Evolutionary conservation across 2,797 vertebrate genomes (phyloP).

Genomic region (Premnoplex brunnescens): DNA sequence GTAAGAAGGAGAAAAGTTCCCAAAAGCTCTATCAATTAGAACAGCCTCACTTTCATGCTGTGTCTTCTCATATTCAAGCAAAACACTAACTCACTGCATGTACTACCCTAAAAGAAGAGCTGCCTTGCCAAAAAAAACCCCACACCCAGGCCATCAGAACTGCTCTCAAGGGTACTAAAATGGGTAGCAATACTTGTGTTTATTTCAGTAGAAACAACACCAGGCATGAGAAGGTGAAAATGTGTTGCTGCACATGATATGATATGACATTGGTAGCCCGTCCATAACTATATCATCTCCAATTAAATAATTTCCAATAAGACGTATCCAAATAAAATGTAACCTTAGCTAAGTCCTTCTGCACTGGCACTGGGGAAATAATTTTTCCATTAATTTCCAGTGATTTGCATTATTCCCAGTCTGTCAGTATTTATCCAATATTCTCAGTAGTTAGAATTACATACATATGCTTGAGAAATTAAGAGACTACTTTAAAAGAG

Average conservation of each 20-base stretch:
- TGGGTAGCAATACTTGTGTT: neutral
- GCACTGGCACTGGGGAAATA: neutral
- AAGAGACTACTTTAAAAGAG: neutral
- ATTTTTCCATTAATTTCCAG: neutral
- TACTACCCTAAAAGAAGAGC: neutral
- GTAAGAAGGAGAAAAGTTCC: neutral
- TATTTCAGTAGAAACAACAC: neutral
- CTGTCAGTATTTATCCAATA: neutral
- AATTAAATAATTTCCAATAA: neutral
- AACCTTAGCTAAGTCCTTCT: neutral
- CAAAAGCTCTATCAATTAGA: conserved; percentile 46
- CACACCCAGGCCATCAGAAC: neutral
- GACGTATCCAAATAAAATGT: neutral
- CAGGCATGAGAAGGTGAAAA: neutral
- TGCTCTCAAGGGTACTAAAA: neutral
- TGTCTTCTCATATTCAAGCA: neutral
- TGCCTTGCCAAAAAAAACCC: neutral
- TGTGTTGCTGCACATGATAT: neutral
- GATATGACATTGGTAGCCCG: neutral
- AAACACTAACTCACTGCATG: neutral
- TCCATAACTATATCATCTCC: neutral
- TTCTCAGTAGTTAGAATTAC: neutral
- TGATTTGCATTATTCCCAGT: neutral
- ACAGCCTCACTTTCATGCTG: neutral
- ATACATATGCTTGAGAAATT: neutral